Percentiles rank a stretch among this genome's conserved stretches.
phyloP scores from a whole-genome alignment of 2,113 vertebrate species.

The Falco punctatus region DNA sequence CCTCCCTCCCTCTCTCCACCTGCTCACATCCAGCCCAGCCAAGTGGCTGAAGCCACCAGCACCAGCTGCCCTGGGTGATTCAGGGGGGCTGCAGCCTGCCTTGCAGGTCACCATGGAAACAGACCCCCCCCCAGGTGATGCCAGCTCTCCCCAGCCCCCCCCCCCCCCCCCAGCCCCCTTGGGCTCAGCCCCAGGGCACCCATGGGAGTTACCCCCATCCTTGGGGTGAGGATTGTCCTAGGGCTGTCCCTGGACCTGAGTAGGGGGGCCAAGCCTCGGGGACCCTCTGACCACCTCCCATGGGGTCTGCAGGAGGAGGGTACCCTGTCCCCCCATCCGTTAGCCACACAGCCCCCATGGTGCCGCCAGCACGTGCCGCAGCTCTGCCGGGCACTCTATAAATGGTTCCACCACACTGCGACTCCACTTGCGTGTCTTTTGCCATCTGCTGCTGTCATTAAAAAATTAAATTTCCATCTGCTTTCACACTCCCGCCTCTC shows the following conservation, averaged over 20 bases:
- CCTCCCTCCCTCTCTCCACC: not conserved
- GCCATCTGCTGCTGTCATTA: constrained; percentile 83
- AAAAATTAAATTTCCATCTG: constrained; percentile 80
- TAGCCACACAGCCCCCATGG: not conserved
- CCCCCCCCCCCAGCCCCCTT: not conserved
- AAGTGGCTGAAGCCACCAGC: accelerated
- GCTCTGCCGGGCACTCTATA: not conserved
- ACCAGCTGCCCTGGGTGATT: not conserved
- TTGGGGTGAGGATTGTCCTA: not conserved
- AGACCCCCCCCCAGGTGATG: not conserved
- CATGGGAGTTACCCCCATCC: accelerated
- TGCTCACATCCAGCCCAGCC: not conserved
- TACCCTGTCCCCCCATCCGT: not conserved
- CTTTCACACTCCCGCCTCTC: constrained; percentile 68
- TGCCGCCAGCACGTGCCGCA: not conserved
- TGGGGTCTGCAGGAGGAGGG: not conserved
- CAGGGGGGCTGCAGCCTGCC: not conserved
- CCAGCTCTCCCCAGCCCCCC: not conserved
- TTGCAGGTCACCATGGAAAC: not conserved
- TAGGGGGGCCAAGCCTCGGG: not conserved
- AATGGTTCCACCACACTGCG: constrained; percentile 57
- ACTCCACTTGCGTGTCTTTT: constrained; percentile 73
- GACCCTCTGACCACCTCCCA: not conserved
- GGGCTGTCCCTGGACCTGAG: not conserved
- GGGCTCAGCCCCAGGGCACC: accelerated